Percentiles rank a stretch among this genome's conserved stretches.
Conservation (phyloP, 2,888 invertebrate species). For the Rhagium mordax region DNA sequence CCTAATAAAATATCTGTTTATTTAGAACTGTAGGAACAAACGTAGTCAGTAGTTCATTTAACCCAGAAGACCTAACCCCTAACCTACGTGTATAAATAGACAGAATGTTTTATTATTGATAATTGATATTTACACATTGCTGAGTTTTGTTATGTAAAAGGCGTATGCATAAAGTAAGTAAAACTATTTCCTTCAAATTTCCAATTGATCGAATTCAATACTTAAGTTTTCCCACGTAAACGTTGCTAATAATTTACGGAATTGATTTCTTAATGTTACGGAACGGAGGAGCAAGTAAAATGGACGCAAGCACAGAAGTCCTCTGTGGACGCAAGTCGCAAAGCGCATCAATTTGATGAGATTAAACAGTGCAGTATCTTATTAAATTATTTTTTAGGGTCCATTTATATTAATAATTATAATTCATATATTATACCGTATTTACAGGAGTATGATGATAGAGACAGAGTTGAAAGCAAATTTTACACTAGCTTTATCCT, state of each 20-base stretch:
- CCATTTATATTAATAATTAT: not conserved
- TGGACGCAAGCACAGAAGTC: not conserved
- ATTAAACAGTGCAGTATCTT: not conserved
- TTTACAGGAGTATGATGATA: too few species aligned
- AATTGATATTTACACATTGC: not conserved
- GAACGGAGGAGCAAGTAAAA: not conserved
- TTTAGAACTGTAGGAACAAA: not conserved
- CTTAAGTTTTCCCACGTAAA: not conserved
- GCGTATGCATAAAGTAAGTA: not conserved
- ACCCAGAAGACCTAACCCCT: not conserved
- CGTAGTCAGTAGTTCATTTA: not conserved
- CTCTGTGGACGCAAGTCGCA: slow-evolving; percentile 1
- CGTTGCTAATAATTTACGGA: not conserved
- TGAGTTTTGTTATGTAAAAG: not conserved
- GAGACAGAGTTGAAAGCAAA: not conserved
- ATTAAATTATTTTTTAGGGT: not conserved
- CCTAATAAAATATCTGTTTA: not conserved
- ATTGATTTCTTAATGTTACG: not conserved
- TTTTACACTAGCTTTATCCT: too few species aligned
- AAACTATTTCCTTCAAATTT: not conserved
- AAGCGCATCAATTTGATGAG: not conserved
- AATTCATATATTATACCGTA: too few species aligned
- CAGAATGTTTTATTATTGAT: not conserved
- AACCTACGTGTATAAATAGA: not conserved
- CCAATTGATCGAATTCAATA: not conserved